A percentile compares a stretch with the other conserved stretches of the same genome.
Conservation (phyloP, 2,113 vertebrate species). For the Ploceus nigricollis region DNA sequence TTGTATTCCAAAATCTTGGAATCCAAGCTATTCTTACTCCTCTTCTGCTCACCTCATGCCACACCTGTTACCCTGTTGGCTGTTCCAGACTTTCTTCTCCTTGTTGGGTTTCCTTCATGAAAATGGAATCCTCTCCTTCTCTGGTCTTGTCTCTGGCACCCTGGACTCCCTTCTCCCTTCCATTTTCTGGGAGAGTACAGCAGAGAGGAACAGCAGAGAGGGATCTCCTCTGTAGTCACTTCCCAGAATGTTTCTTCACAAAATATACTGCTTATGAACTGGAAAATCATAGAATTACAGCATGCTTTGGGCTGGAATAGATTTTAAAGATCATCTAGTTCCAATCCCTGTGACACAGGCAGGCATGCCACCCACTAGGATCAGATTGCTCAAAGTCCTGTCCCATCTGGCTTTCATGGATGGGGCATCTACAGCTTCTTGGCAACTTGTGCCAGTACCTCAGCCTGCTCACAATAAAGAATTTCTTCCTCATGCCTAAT, state of each 20-base stretch:
- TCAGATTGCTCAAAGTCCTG: background rate
- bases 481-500: background rate
- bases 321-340: background rate
- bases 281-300: background rate
- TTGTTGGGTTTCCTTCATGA: background rate
- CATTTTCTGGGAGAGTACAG: background rate
- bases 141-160: accelerated
- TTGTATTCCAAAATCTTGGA: background rate
- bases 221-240: background rate
- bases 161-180: background rate
- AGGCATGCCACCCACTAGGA: background rate
- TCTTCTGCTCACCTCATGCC: background rate
- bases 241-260: background rate
- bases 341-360: background rate
- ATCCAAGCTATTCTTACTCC: background rate
- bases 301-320: background rate
- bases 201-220: background rate
- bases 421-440: background rate
- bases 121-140: background rate
- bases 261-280: background rate
- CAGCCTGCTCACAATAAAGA: background rate
- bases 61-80: background rate
- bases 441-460: background rate
- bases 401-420: background rate
- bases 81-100: background rate